Evolutionary conservation across 1,140 invertebrate genomes (phyloP), one percentile per base, ranked within the genome.

Genomic region (Brachionus manjavacas): DNA sequence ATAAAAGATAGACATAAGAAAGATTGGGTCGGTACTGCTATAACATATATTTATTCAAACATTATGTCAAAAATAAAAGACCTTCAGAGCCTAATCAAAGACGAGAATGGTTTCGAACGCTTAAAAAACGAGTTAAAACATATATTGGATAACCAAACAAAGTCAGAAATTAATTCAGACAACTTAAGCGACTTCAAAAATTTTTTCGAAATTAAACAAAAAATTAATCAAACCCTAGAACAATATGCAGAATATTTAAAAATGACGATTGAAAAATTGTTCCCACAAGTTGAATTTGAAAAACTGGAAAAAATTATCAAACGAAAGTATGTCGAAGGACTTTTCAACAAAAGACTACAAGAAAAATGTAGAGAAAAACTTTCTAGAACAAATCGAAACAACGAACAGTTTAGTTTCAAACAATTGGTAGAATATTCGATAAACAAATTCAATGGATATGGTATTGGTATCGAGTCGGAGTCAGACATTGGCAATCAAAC

Each of bases 281-380:
- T 68, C 14, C 64, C 64, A 68, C 64, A 12, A 68, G 64, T 68
- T 68, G 64, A 68, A 68, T 68, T 68, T 31, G 64, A 68, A 68
- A 68, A 68, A 28, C 28, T 68, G 25, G 64, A 68, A 68, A 68
- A 68, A 68, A 68, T 68, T 8, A 68, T 35, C 64, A 68, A 68
- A 68, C 25, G 64, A 68, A 68, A 68, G 64, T 68, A 68, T 68
- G 64, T 68, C 28, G 64, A 68, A 68, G 64, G 64, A 28, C 28
- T 68, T 28, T 68, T 68, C 64, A 68, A 68, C 64, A 68, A 14
- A 35, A 68, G 64, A 68, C 64, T 68, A 14, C 64, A 68, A 68
- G 64, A 28, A 35, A 68, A 68, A 68, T 68, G 64, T 35, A 68
- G 64, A 68, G 28, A 68, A 23, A 68, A 68, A 68, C 28, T 68